Conservation (phyloP, 2,888 invertebrate genomes). For the Lycophotia porphyrea region DNA sequence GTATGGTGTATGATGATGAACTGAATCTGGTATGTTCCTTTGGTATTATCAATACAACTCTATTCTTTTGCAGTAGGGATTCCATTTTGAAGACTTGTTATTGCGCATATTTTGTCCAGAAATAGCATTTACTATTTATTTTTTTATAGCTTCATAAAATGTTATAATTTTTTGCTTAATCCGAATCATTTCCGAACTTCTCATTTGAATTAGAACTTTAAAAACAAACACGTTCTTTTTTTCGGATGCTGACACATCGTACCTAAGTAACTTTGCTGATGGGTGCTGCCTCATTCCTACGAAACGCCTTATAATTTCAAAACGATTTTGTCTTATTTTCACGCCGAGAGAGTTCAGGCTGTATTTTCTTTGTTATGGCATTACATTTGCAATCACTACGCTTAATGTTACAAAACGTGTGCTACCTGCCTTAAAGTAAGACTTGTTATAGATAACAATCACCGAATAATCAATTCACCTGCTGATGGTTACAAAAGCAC, state of each 20-base stretch:
- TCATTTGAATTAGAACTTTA: not conserved
- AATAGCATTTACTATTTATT: not conserved
- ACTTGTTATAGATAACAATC: constrained; percentile 41
- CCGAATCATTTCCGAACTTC: not conserved
- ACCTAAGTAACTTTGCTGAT: not conserved
- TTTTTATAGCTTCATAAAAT: not conserved
- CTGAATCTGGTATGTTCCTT: constrained; percentile 89
- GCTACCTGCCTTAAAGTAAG: constrained; percentile 9
- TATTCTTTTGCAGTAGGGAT: not conserved
- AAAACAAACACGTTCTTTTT: not conserved
- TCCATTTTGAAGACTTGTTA: not conserved
- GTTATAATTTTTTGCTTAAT: not conserved
- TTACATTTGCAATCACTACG: constrained; percentile 6
- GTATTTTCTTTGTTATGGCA: not conserved
- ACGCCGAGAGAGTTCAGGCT: not conserved
- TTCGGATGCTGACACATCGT: not conserved
- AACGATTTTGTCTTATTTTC: not conserved
- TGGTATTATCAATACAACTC: not conserved
- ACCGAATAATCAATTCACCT: constrained; percentile 21
- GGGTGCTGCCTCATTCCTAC: not conserved
- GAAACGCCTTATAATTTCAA: not conserved
- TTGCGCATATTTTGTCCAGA: not conserved
- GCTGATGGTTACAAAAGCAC: constrained; percentile 23
- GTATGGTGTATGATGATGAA: constrained; percentile 94
- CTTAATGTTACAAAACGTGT: constrained; percentile 28